phyloP scores from a whole-genome alignment of 2,888 invertebrate genomes.

The Drosophila mercatorum region DNA sequence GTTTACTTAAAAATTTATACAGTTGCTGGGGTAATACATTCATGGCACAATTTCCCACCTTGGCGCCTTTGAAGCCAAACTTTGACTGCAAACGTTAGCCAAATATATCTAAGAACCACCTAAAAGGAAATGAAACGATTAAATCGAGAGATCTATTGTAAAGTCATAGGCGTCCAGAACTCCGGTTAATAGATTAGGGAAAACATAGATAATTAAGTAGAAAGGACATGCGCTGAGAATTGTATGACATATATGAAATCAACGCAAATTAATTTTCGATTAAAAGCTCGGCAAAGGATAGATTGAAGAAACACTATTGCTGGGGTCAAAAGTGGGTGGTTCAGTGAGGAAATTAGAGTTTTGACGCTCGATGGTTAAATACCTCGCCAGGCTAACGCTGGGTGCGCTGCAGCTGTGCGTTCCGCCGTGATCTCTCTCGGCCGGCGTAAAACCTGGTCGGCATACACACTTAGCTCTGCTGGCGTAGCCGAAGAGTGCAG shows the following conservation, averaged over 20 bases:
- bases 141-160: slow-evolving; percentile 51
- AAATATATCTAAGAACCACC: slow-evolving; percentile 83
- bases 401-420: slow-evolving; percentile 87
- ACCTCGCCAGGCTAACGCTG: slow-evolving; percentile 88
- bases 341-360: slow-evolving; percentile 68
- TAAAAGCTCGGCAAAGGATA: slow-evolving; percentile 20
- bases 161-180: slow-evolving; percentile 20
- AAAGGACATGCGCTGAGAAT: slow-evolving; percentile 27
- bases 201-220: slow-evolving; percentile 9
- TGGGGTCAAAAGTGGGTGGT: slow-evolving; percentile 36
- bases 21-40: slow-evolving; percentile 71
- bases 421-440: slow-evolving; percentile 50
- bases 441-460: slow-evolving; percentile 87
- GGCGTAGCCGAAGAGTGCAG: slow-evolving; percentile 45
- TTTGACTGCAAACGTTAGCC: slow-evolving; percentile 66
- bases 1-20: slow-evolving; percentile 52
- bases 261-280: slow-evolving; percentile 21
- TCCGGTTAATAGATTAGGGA: slow-evolving; percentile 13
- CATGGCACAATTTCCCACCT: slow-evolving; percentile 69
- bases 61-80: slow-evolving; percentile 37
- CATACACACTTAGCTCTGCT: slow-evolving; percentile 88
- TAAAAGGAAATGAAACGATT: slow-evolving; percentile 72
- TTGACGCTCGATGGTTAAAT: slow-evolving; percentile 85
- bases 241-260: slow-evolving; percentile 14
- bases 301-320: slow-evolving; percentile 19